These are phyloP conservation scores for Tuberolachnus salignus DNA, from an alignment of 2,888 invertebrate species.

Conservation along the genomic window DNA sequence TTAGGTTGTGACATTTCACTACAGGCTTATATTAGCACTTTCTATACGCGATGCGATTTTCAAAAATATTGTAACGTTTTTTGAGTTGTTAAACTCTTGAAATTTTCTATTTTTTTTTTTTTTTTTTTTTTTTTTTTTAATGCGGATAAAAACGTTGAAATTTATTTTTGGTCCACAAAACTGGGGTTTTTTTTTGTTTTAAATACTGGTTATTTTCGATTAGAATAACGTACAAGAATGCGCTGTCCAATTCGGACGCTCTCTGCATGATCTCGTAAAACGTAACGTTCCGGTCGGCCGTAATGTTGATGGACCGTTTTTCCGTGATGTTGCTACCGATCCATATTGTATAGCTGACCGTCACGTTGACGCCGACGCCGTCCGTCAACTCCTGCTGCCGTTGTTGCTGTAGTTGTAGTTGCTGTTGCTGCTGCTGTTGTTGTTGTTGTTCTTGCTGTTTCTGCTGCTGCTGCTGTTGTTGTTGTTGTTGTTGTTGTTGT, in stretches of 20 bases:
- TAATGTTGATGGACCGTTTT: slow-evolving; percentile 76
- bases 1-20: too few species aligned
- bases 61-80: too few species aligned
- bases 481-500: background rate
- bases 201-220: too few species aligned
- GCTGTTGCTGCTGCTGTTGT: background rate
- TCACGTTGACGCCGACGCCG: slow-evolving; percentile 66
- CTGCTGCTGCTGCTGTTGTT: background rate
- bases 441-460: background rate
- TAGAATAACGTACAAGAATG: slow-evolving; percentile 61
- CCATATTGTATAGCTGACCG: slow-evolving; percentile 86
- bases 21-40: too few species aligned
- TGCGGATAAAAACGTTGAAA: too few species aligned
- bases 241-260: slow-evolving; percentile 76
- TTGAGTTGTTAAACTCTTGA: too few species aligned
- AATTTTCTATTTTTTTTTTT: too few species aligned
- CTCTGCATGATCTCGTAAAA: slow-evolving; percentile 70
- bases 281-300: slow-evolving; percentile 74
- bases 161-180: too few species aligned
- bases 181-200: too few species aligned
- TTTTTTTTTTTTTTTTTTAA: too few species aligned
- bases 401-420: background rate
- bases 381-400: slow-evolving; percentile 44
- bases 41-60: too few species aligned
- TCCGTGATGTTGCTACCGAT: slow-evolving; percentile 85